Conservation (phyloP, 2,888 invertebrate species). For the Ellobium chinense region DNA sequence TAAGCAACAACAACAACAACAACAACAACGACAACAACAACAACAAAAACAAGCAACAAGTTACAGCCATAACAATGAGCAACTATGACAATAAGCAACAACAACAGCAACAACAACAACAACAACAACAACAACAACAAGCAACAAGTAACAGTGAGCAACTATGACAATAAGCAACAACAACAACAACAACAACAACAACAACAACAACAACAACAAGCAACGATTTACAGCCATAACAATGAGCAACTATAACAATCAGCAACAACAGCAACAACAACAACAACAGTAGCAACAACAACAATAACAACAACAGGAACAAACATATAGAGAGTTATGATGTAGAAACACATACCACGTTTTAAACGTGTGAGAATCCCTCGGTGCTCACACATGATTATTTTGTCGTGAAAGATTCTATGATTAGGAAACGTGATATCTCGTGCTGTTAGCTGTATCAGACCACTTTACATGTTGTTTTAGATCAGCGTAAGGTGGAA, state of each 20-base stretch:
- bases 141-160: not conserved
- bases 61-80: not conserved
- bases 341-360: no score
- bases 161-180: slow-evolving; percentile 6
- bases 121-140: not conserved
- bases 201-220: slow-evolving; percentile 4
- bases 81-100: no score
- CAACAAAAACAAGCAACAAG: not conserved
- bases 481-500: no score
- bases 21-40: slow-evolving; percentile 4
- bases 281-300: not conserved
- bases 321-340: no score
- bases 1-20: slow-evolving; percentile 1
- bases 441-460: no score
- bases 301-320: no score
- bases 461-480: no score
- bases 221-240: not conserved
- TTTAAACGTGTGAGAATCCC: no score
- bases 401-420: no score
- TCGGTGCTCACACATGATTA: no score
- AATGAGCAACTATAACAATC: not conserved
- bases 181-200: slow-evolving; percentile 4
- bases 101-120: not conserved
- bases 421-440: no score
- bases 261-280: not conserved